Base-by-base conservation (phyloP, 2,113 vertebrate genomes). In the Seriola dumerili region DNA sequence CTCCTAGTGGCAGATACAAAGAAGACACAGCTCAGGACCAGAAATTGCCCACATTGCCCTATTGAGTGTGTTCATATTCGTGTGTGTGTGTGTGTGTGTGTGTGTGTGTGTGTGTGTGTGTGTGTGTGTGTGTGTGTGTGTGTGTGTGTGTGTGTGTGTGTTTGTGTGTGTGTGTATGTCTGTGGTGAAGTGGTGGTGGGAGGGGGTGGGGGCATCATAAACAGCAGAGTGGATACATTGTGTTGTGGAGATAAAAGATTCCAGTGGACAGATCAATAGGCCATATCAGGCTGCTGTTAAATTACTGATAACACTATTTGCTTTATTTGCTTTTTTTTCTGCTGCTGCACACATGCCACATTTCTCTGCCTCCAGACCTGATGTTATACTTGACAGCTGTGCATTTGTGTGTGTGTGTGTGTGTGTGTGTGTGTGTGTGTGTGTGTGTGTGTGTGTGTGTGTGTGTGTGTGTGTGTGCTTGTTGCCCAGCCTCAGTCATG, bases 271-370 rank as follows among this genome's bases (percentile, higher is more conserved):
- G 92, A 94, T 94, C 92, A 93, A 94, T 94, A 93, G 88, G 83
- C 92, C 85, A 91, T 92, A 92, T 93, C 92, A 91, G 89, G 85
- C 88, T 92, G 88, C 91, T 92, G 91, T 94, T 94, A 92, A 92
- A 94, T 94, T 92, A 93, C 93, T 93, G 91, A 94, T 94, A 94
- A 94, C 89, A 90, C 86, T 89, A 94, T 94, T 93, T 92, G 91
- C 87, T 93, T 93, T 92, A 93, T 93, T 92, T 89, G 89, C 84
- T 92, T 87, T 93, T 93, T 89, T 92, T 92, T 88, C 75, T 85
- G 67, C 81, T 76, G 79, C 88, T 77, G 80, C 75, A 63, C 84
- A 84, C 82, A 84, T 70, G 83, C 78, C 72, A 85, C 85, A 90
- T 88, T 84, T 87, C 79, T 90, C 76, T 85, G 90, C 91, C 92